Base-by-base conservation (phyloP, 2,113 vertebrate genomes). In the Raja brachyura region DNA sequence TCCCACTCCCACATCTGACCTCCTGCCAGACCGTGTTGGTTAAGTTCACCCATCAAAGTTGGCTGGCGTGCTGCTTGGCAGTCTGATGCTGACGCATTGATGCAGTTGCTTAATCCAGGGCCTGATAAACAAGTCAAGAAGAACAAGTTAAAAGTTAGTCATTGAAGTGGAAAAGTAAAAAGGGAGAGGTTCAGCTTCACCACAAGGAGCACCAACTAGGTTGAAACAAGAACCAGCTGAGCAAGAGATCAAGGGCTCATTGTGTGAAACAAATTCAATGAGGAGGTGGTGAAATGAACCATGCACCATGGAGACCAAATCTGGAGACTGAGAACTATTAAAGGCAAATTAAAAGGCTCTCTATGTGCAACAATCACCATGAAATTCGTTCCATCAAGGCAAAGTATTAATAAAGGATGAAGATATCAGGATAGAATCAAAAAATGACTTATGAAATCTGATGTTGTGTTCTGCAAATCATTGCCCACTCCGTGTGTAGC, bases 221-320 rank as follows among this genome's bases (percentile, higher is more conserved):
- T 3, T 88, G 83, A 66, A 31, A 63, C 61, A 31, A 88, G 83
- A 88, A 88, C n/a, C 83, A 88, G 83, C 83, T 88, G 83, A 88
- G 61, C n/a, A 88, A 88, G 13, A 88, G 48, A 66, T 63, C n/a
- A 88, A 88, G 61, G 6, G 1, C 59, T 63, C 5, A n/a, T 18
- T 31, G 28, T 63, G 28, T 86, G 83, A 63, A 86, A 86, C 56
- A 2, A 11, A 63, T 5, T 88, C 83, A 31, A 20, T 66, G 28
- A 88, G 59, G 59, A 86, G 59, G 59, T 66, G 59, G 13, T 88
- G 59, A 88, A 66, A 88, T 59, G 28, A 88, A 66, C 28, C 83
- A 63, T 88, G 11, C 83, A 31, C 59, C n/a, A 16, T 31, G 13
- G 83, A 88, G 59, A 63, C 83, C 59, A 31, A 63, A 88, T 88